Base-by-base conservation (phyloP, 2,888 invertebrate genomes). In the Cantharis rustica region DNA sequence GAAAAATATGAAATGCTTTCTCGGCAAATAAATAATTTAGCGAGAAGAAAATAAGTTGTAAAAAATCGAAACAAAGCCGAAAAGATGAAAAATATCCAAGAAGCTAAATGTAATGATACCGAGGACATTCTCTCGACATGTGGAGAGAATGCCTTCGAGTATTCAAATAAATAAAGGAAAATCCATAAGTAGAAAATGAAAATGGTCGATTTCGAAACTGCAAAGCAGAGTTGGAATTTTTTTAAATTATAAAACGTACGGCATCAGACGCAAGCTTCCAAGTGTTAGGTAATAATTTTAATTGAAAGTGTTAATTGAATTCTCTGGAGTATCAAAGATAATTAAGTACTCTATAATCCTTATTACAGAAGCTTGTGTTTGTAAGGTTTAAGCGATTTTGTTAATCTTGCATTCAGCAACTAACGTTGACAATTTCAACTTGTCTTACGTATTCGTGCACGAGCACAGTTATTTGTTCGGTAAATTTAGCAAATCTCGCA, bases 401-500 rank as follows among this genome's bases (percentile, higher is more conserved):
- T 16, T 66, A 66, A 66, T 66, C 17, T 66, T 20, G 64, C 63
- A 66, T 20, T 66, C 20, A 20, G 20, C 64, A 23, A 66, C 23
- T 16, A 23, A 66, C 64, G 64, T 66, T 15, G 64, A 66, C 64
- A 66, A 20, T 23, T 66, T 66, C 47, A 47, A 47, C 47, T 47
- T 47, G 47, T 47, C 47, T 47, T 47, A 47, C n/a, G 47, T 66
- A 17, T 66, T 66, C n/a, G 64, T 66, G n/a, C 16, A 66, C 64
- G 64, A 66, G 16, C 64, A 66, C 64, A 66, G 23, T 66, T 66
- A 66, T 66, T 17, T 16, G 16, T 66, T 74, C 64, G 20, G 31
- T 15, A 71, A 69, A 63, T 71, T 77, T 71, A 68, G 11, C 15
- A 27, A 16, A 69, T 71, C 71, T 74, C 71, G 47, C 69, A 66